Percentiles rank a stretch among this genome's conserved stretches.
Conservation (phyloP, 2,113 vertebrate species). For the Speoplatyrhinus poulsoni region DNA sequence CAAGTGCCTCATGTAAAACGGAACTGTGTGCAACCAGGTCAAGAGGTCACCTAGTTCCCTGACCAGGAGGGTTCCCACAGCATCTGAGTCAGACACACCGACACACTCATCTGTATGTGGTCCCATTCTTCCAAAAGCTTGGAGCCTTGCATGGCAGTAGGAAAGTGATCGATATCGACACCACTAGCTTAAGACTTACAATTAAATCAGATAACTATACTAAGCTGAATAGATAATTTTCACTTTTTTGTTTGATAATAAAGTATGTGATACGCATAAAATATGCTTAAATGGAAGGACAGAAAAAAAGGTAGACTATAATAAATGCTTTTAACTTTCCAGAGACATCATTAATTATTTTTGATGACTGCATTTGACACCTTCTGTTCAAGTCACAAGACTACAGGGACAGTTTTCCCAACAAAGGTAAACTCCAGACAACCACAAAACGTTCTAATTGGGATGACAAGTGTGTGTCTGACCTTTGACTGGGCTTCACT, state of each 20-base stretch:
- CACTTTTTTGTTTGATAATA: too few species aligned
- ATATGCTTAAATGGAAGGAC: too few species aligned
- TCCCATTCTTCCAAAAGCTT: too few species aligned
- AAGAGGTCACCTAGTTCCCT: conserved; percentile 52
- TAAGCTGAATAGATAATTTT: not conserved
- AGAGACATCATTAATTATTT: conserved; percentile 16
- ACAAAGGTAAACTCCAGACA: conserved; percentile 54
- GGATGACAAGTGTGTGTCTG: conserved; percentile 42
- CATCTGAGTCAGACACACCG: conserved; percentile 8
- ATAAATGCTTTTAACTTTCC: not conserved
- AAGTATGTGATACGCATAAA: too few species aligned
- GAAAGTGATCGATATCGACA: not conserved
- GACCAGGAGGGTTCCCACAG: conserved; percentile 34
- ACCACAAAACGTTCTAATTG: conserved; percentile 35
- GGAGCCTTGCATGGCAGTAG: too few species aligned
- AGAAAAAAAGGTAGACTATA: too few species aligned
- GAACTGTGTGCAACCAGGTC: conserved; percentile 54
- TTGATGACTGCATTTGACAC: conserved; percentile 23
- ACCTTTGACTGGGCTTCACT: conserved; percentile 60
- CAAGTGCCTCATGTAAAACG: conserved; percentile 64
- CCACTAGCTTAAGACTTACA: not conserved
- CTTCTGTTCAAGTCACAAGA: conserved; percentile 58
- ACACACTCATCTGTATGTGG: not conserved
- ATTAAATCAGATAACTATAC: too few species aligned
- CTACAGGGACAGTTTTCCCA: conserved; percentile 52